Conservation (phyloP, 1,140 invertebrate genomes). For the Ptiloglossa arizonensis region DNA sequence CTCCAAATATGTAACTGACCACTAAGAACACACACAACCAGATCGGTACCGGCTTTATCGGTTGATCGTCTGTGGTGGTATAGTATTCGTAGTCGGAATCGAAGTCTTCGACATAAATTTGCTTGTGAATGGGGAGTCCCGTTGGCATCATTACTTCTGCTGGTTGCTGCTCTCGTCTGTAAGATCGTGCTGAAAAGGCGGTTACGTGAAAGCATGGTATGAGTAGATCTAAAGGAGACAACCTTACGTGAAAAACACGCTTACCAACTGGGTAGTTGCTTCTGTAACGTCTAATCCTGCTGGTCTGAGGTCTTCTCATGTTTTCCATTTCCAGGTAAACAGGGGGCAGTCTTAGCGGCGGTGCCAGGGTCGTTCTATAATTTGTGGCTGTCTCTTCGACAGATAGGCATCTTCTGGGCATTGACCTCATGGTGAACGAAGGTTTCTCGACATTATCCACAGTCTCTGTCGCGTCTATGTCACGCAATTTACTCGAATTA, state of each 20-base stretch:
- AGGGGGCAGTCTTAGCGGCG: slow-evolving; percentile 54
- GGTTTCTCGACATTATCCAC: slow-evolving; percentile 28
- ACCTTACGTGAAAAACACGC: background rate
- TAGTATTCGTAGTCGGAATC: slow-evolving; percentile 82
- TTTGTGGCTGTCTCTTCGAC: slow-evolving; percentile 66
- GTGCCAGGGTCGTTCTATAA: slow-evolving; percentile 51
- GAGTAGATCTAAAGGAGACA: background rate
- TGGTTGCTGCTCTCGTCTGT: slow-evolving; percentile 78
- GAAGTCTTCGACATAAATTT: slow-evolving; percentile 82
- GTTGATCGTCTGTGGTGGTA: slow-evolving; percentile 74
- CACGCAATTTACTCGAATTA: slow-evolving; percentile 20
- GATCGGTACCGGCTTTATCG: slow-evolving; percentile 91
- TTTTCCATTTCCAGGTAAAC: slow-evolving; percentile 71
- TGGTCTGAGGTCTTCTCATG: slow-evolving; percentile 53
- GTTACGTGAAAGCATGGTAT: background rate
- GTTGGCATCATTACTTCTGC: slow-evolving; percentile 87
- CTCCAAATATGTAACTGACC: slow-evolving; percentile 93
- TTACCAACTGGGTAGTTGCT: slow-evolving; percentile 72
- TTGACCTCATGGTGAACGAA: slow-evolving; percentile 50
- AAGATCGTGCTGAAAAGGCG: slow-evolving; percentile 67
- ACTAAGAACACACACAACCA: slow-evolving; percentile 95
- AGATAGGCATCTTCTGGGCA: slow-evolving; percentile 72
- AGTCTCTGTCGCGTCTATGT: background rate
- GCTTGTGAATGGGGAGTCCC: slow-evolving; percentile 85
- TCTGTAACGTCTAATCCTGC: slow-evolving; percentile 58